These are phyloP conservation scores for Trachelipus rathkii DNA, from an alignment of 1,140 invertebrate genomes.

Conservation along the genomic window DNA sequence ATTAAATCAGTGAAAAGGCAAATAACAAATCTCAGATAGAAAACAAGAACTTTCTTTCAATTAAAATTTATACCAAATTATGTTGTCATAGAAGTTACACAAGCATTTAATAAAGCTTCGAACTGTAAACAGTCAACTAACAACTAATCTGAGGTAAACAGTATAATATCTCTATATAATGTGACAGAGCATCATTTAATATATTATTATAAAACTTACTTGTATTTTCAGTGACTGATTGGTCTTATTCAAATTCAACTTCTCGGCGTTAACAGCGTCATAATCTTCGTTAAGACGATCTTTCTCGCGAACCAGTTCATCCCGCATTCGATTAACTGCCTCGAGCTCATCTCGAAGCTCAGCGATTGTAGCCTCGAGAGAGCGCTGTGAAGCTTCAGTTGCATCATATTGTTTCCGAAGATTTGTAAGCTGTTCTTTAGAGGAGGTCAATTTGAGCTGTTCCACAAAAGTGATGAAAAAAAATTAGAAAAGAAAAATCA, in stretches of 20 bases:
- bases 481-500: neutral
- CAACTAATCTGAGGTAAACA: no score
- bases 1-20: no score
- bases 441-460: conserved; percentile 41
- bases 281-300: conserved; percentile 41
- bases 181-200: neutral
- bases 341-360: conserved; percentile 44
- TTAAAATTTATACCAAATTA: no score
- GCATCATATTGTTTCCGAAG: conserved; percentile 42
- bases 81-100: no score
- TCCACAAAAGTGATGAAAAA: neutral
- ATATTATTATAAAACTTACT: conserved; percentile 24
- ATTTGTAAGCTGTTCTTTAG: conserved; percentile 37
- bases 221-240: conserved; percentile 36
- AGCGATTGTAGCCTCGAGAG: conserved; percentile 37
- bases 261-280: conserved; percentile 38
- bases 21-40: no score
- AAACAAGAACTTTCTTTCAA: no score
- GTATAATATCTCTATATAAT: neutral
- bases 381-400: conserved; percentile 32
- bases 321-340: conserved; percentile 30
- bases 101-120: no score
- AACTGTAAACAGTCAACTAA: no score
- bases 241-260: conserved; percentile 33
- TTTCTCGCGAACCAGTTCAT: conserved; percentile 40